A percentile compares a stretch with the other conserved stretches of the same genome.
Evolutionary conservation across 2,113 vertebrate species (phyloP).

Genomic region (Brachypteracias leptosomus): DNA sequence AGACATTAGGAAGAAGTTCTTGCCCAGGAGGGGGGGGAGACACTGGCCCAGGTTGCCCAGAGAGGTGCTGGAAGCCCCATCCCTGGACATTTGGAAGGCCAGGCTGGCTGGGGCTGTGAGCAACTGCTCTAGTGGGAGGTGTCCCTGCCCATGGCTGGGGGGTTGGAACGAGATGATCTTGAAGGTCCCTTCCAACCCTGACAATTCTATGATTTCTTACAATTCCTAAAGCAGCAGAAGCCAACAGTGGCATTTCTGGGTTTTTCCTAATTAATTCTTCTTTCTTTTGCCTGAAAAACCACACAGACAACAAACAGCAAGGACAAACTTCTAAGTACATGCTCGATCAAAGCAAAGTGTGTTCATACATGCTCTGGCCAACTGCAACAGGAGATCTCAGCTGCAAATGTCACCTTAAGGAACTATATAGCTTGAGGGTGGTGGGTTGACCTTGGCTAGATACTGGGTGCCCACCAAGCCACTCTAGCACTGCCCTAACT

Average conservation of each 20-base stretch:
- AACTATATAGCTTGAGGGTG: neutral
- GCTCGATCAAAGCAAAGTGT: neutral
- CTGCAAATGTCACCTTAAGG: neutral
- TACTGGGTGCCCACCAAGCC: neutral
- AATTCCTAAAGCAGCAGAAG: neutral
- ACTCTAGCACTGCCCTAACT: neutral
- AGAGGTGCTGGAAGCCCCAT: no score
- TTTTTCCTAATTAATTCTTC: neutral
- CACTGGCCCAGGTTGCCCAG: no score
- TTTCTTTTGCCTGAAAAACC: neutral
- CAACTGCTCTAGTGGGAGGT: no score
- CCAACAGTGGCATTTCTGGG: neutral
- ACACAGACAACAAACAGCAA: neutral
- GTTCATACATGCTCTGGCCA: accelerated
- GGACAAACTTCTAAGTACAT: neutral
- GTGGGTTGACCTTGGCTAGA: neutral
- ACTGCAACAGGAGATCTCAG: neutral
- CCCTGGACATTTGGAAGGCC: no score
- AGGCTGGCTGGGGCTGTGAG: no score
- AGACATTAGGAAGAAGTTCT: no score
- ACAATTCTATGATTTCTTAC: no score
- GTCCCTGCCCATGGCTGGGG: no score
- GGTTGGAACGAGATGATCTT: no score
- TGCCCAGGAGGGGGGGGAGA: no score
- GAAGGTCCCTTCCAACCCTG: no score